Base-by-base conservation (phyloP, 2,113 vertebrate genomes). In the Eira barbara region DNA sequence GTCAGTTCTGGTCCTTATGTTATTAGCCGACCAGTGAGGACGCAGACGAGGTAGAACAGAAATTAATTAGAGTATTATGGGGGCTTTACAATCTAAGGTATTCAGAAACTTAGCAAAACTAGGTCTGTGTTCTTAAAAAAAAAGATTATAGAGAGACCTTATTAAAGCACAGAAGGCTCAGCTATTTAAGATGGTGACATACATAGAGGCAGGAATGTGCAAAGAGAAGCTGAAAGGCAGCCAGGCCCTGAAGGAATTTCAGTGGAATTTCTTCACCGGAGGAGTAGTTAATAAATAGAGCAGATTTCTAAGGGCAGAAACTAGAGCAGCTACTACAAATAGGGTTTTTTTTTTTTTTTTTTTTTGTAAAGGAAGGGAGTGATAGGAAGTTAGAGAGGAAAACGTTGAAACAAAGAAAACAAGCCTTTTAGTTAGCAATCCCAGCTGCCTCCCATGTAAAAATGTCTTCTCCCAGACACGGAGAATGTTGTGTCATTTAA, bases 201-300 rank as follows among this genome's bases (percentile, higher is more conserved):
- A 98, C 97, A 98, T 98, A 98, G 97, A 98, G 94, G 96, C 93
- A 98, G 91, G 97, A 97, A 97, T 97, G 97, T 97, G 97, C 97
- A 98, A 91, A 94, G 97, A 94, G 93, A 97, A 94, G 95, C 98
- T 98, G 98, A 98, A 98, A 98, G 97, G 95, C 97, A 98, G 98
- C 98, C 98, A 98, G 97, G 97, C 97, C 98, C 97, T 98, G 97
- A 97, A 98, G 98, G 97, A 98, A 98, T 98, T 98, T 98, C 93
- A 97, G 97, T 98, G 97, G 98, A 98, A 98, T 98, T 97, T 98
- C 97, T 98, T 97, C 96, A 98, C 95, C 59, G 49, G 97, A 98
- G 97, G 97, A 97, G 97, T 97, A 97, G 97, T 97, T 98, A 98
- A 98, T 98, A 98, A 98, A 98, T 98, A 97, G 98, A 98, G 97